Evolutionary conservation across 2,888 invertebrate species (phyloP).

Genomic region (Andrena chrysosceles): DNA sequence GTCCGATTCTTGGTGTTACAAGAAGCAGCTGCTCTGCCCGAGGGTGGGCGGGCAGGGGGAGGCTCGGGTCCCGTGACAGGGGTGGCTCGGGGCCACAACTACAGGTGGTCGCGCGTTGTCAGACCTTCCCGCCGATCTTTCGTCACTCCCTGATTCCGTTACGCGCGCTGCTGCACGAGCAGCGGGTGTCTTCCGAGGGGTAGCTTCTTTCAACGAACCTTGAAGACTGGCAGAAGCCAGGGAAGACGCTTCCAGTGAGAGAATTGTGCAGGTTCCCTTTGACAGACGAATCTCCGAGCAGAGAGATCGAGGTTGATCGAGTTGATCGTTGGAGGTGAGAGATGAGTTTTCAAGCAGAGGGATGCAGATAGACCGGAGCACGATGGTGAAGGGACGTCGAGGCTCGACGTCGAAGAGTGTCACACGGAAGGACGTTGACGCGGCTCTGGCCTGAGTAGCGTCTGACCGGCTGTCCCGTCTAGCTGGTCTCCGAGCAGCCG

Average conservation of each 20-base stretch:
- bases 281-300: not conserved
- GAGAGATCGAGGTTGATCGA: not conserved
- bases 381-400: not conserved
- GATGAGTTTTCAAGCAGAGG: not conserved
- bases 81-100: constrained; percentile 75
- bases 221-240: not conserved
- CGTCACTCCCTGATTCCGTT: constrained; percentile 29
- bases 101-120: constrained; percentile 82
- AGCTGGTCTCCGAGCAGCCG: constrained; percentile 57
- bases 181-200: constrained; percentile 23
- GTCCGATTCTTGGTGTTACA: not conserved
- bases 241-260: not conserved
- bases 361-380: not conserved
- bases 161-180: constrained; percentile 41
- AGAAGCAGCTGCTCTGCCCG: constrained; percentile 4
- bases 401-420: constrained; percentile 33
- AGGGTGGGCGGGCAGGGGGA: constrained; percentile 19
- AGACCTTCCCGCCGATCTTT: constrained; percentile 69
- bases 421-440: constrained; percentile 68
- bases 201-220: not conserved
- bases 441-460: constrained; percentile 72
- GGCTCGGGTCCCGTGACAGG: constrained; percentile 50
- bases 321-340: not conserved
- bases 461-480: constrained; percentile 70
- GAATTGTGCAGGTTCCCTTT: not conserved